Evolutionary conservation across 2,888 invertebrate genomes (phyloP).

Genomic region (Pseudeuparius sepicola): DNA sequence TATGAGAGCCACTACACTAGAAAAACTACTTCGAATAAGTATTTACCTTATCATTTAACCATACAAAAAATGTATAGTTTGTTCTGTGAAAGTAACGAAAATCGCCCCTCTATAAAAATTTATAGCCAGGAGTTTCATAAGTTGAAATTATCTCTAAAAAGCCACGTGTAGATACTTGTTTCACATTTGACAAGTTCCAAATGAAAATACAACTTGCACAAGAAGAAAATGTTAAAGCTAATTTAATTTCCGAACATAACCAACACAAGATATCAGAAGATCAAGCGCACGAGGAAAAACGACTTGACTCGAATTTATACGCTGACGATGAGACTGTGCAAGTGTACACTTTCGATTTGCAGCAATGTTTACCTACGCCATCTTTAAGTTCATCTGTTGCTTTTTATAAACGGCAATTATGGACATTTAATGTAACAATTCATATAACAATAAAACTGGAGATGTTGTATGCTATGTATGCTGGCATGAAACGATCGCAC

Average conservation of each 20-base stretch:
- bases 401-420: constrained; percentile 11
- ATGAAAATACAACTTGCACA: constrained; percentile 5
- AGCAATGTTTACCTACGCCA: constrained; percentile 11
- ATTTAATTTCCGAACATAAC: constrained; percentile 1
- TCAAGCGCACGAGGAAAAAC: constrained; percentile 12
- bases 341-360: constrained; percentile 11
- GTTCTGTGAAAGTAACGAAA: constrained; percentile 4
- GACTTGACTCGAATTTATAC: constrained; percentile 4
- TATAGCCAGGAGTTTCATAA: constrained; percentile 16
- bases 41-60: constrained; percentile 11
- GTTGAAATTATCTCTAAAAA: constrained; percentile 14
- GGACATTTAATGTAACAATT: constrained; percentile 6
- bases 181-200: constrained; percentile 13
- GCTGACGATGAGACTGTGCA: constrained; percentile 5
- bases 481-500: constrained; percentile 6
- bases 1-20: constrained; percentile 5
- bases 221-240: constrained; percentile 4
- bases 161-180: constrained; percentile 13
- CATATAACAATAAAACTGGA: constrained; percentile 7
- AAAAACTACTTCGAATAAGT: constrained; percentile 9
- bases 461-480: constrained; percentile 9
- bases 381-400: constrained; percentile 7
- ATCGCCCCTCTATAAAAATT: constrained; percentile 10
- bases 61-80: constrained; percentile 16
- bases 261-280: constrained; percentile 2